Evolutionary conservation across 2,113 vertebrate genomes (phyloP).

Genomic region (Geococcyx californianus): DNA sequence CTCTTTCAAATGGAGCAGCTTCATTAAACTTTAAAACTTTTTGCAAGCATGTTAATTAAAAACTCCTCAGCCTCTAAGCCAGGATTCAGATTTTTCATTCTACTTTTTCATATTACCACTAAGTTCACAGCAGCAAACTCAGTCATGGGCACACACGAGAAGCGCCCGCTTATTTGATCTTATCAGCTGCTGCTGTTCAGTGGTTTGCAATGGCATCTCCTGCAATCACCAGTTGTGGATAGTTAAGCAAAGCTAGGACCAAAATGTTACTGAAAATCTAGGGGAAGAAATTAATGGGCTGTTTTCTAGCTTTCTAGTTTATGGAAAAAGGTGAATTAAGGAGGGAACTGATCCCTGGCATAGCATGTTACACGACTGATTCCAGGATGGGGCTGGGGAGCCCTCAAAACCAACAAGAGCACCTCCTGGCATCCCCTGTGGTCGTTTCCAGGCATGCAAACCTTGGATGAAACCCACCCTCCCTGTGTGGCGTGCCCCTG

Average conservation of each 20-base stretch:
- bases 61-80: not conserved
- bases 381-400: not conserved
- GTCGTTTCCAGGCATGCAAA: not conserved
- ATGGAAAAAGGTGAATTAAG: not conserved
- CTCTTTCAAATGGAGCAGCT: not conserved
- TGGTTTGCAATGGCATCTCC: not conserved
- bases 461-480: not conserved
- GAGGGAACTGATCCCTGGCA: not conserved
- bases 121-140: not conserved
- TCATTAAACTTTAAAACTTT: conserved; percentile 20
- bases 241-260: not conserved
- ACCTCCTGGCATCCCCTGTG: not conserved
- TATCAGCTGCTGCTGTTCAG: not conserved
- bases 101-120: not conserved
- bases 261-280: not conserved
- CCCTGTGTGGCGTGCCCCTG: accelerated
- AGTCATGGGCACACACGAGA: too few species aligned
- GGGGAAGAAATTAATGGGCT: not conserved
- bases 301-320: not conserved
- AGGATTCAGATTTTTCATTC: not conserved
- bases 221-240: not conserved
- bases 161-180: not conserved
- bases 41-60: not conserved
- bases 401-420: not conserved
- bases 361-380: accelerated